Evolutionary conservation across 35 echinoderm and acorn worm genomes (phyloP), one percentile per base, ranked within the genome.

Genomic region (Lytechinus variegatus): DNA sequence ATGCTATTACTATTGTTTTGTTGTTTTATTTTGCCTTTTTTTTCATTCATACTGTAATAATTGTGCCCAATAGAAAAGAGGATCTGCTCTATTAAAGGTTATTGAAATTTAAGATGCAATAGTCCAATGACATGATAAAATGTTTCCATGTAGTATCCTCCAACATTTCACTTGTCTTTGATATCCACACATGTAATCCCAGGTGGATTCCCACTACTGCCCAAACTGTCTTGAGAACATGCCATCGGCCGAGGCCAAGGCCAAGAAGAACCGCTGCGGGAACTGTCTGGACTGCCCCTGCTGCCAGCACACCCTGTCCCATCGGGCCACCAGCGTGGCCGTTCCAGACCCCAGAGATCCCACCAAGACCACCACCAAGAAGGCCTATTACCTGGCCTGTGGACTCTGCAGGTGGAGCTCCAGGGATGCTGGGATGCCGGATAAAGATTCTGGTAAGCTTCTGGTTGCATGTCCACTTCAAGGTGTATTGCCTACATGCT

Each of bases 171-270:
- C 33, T 44, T 44, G 33, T 44, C 33, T 44, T 44, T 44, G 33
- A 44, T 44, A 44, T 44, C 33, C 33, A 44, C 33, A 44, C 33
- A 44, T 44, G 33, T 44, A 44, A 44, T 44, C 89, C 33, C 33
- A 99, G 98, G 98, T 99, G 54, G 98, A 99, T 87, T 99, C 98
- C 6, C 97, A 99, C 87, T 97, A 96, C 53, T 99, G 98, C 66
- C 98, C 98, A 94, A 99, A 99, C 91, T 99, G 98, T 92, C 88
- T 98, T 55, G 98, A 99, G 89, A 99, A 99, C 72, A 99, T 97
- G 97, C 98, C 98, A 53, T 99, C 98, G 92, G 97, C 97, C 89
- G 98, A 99, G 86, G 98, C 98, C 14, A 99, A 97, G 72, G 55
- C 97, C 21, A 99, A 99, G 93, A 99, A 97, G 94, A 99, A 99